phyloP scores from a whole-genome alignment of 2,797 vertebrate species.

The Amphiprion clarkii region DNA sequence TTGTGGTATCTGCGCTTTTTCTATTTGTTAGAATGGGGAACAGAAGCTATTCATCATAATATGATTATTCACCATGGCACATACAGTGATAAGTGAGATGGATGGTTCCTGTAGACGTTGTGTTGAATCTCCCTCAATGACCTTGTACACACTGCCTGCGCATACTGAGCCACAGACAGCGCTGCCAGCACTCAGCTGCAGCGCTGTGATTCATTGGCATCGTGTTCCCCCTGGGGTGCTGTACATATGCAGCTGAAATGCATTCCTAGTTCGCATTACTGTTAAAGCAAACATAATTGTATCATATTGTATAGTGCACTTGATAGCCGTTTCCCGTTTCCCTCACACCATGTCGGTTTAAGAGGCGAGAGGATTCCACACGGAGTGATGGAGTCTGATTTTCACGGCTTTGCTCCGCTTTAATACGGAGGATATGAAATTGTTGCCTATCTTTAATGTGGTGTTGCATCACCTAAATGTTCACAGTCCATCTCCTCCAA shows the following conservation, averaged over 20 bases:
- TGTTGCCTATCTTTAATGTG: slow-evolving; percentile 55
- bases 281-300: slow-evolving; percentile 72
- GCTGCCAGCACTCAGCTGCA: slow-evolving; percentile 58
- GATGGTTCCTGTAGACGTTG: slow-evolving; percentile 70
- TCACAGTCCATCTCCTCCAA: slow-evolving; percentile 48
- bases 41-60: slow-evolving; percentile 78
- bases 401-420: slow-evolving; percentile 38
- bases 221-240: slow-evolving; percentile 41
- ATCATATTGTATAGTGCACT: slow-evolving; percentile 46
- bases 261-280: slow-evolving; percentile 60
- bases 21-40: slow-evolving; percentile 69
- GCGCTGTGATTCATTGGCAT: slow-evolving; percentile 66
- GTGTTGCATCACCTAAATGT: slow-evolving; percentile 64
- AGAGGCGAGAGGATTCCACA: slow-evolving; percentile 39
- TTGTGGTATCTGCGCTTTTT: slow-evolving; percentile 64
- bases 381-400: slow-evolving; percentile 55
- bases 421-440: slow-evolving; percentile 62
- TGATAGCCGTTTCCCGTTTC: slow-evolving; percentile 58
- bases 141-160: slow-evolving; percentile 74
- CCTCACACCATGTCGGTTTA: slow-evolving; percentile 46
- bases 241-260: slow-evolving; percentile 65
- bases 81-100: slow-evolving; percentile 83
- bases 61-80: slow-evolving; percentile 78
- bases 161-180: slow-evolving; percentile 66
- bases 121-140: slow-evolving; percentile 74